Percentiles rank a stretch among this genome's conserved stretches.
Conservation (phyloP, 2,113 vertebrate species). For the Rhegmatorhina hoffmannsi region DNA sequence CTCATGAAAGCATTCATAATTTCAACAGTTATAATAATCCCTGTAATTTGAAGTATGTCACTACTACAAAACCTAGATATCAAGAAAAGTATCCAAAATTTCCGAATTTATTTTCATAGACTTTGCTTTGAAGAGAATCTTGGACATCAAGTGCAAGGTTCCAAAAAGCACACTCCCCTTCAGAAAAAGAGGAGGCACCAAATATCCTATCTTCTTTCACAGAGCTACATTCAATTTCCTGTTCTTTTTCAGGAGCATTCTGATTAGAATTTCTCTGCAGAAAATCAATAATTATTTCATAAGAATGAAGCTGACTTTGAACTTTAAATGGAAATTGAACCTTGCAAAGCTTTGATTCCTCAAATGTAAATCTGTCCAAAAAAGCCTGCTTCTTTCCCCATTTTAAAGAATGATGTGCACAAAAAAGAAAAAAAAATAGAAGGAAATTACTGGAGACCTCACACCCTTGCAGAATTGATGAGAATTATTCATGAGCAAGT, state of each 20-base stretch:
- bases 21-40: neutral
- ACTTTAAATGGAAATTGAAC: slow-evolving; percentile 43
- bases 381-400: neutral
- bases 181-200: neutral
- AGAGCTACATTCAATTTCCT: neutral
- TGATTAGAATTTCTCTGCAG: slow-evolving; percentile 42
- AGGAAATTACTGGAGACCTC: neutral
- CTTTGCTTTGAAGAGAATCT: neutral
- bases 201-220: neutral
- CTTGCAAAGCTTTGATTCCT: slow-evolving; percentile 6
- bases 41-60: neutral
- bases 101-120: neutral
- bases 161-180: neutral
- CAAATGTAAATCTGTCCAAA: neutral
- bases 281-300: slow-evolving; percentile 49
- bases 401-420: neutral
- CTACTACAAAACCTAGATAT: neutral
- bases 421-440: slow-evolving; percentile 29
- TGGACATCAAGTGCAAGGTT: neutral
- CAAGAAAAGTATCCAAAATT: neutral
- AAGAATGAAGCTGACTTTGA: slow-evolving; percentile 33
- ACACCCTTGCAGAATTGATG: neutral
- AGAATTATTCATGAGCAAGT: neutral
- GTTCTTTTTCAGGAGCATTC: slow-evolving; percentile 14
- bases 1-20: neutral